Evolutionary conservation across 2,888 invertebrate species (phyloP).

Genomic region (Macrosiphum euphorbiae): DNA sequence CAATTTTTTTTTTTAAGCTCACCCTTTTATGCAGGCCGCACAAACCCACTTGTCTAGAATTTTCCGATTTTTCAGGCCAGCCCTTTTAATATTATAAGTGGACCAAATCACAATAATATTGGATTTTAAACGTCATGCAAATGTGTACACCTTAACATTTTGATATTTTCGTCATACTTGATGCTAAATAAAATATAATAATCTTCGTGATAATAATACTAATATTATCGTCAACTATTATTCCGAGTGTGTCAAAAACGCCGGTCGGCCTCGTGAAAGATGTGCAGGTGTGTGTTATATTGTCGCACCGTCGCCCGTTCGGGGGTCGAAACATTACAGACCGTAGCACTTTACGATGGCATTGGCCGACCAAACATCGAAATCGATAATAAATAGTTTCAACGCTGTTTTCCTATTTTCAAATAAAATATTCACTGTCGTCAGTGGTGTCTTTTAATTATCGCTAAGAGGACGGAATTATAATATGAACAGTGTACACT

Average conservation of each 20-base stretch:
- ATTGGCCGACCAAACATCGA: not conserved
- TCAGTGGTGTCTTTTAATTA: not conserved
- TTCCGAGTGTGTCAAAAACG: not conserved
- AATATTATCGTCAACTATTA: not conserved
- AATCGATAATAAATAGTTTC: not conserved
- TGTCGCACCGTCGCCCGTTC: not conserved
- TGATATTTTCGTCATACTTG: not conserved
- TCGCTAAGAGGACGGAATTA: not conserved
- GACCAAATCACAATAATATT: too few relatives aligned
- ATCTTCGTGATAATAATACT: not conserved
- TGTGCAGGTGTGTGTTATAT: constrained; percentile 42
- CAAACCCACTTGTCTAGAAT: too few relatives aligned
- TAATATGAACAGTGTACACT: not conserved
- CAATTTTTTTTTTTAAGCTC: too few relatives aligned
- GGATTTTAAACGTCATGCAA: too few relatives aligned
- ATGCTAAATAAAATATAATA: not conserved
- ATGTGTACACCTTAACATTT: too few relatives aligned
- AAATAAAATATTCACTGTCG: not conserved
- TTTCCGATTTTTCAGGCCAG: too few relatives aligned
- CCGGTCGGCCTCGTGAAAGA: not conserved
- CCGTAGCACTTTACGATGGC: constrained; percentile 14
- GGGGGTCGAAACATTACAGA: not conserved
- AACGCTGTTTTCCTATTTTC: not conserved
- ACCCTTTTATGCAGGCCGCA: too few relatives aligned
- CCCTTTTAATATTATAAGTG: too few relatives aligned